A percentile compares a stretch with the other conserved stretches of the same genome.
Evolutionary conservation across 2,797 vertebrate species (phyloP).

Genomic region (Echiichthys vipera): DNA sequence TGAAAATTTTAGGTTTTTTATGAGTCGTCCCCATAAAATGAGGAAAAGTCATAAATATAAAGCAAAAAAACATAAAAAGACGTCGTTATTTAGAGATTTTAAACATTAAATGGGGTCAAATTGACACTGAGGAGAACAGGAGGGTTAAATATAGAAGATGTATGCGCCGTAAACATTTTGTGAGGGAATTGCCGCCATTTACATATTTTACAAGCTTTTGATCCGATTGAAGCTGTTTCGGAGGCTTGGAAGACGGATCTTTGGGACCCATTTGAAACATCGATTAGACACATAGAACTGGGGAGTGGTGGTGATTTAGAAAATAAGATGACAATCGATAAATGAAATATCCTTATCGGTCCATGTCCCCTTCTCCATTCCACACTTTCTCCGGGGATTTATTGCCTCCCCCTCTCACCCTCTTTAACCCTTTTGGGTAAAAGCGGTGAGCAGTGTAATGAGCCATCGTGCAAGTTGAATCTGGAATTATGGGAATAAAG

Average conservation of each 20-base stretch:
- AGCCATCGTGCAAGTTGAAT: not conserved
- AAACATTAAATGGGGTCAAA: too few relatives aligned
- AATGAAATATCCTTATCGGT: not conserved
- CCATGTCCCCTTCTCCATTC: not conserved
- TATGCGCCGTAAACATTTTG: not conserved
- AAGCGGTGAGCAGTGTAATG: not conserved
- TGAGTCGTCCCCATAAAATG: too few relatives aligned
- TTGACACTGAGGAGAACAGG: too few relatives aligned
- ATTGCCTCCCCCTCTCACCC: not conserved
- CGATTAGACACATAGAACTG: too few relatives aligned
- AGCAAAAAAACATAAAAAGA: too few relatives aligned
- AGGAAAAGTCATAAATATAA: too few relatives aligned
- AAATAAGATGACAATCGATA: not conserved
- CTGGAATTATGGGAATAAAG: not conserved
- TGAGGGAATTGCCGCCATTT: not conserved
- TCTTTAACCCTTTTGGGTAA: not conserved
- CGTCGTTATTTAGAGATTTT: too few relatives aligned
- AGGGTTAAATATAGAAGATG: not conserved
- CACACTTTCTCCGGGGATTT: not conserved
- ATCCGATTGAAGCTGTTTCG: not conserved
- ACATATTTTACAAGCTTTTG: conserved; percentile 4
- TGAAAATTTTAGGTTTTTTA: too few relatives aligned
- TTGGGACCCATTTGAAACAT: not conserved
- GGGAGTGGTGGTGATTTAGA: too few relatives aligned
- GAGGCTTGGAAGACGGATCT: not conserved